Base-by-base conservation (phyloP, 1,140 invertebrate genomes). In the Heterodera schachtii region DNA sequence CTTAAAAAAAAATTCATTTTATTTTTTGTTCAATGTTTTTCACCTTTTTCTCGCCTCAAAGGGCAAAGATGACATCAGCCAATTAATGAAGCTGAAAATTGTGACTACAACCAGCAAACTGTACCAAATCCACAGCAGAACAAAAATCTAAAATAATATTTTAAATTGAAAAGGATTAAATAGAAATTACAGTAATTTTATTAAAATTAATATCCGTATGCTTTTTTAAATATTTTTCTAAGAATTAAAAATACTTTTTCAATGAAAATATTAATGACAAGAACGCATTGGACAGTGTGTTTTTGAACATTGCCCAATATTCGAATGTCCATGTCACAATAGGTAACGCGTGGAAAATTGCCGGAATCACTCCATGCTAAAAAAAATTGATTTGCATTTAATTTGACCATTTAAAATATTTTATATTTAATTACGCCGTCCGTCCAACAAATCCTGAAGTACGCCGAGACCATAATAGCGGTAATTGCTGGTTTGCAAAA, bases 61-160 rank as follows among this genome's bases (percentile, higher is more conserved):
- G 2, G 86, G 85, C 13, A 88, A 71, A 7, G 86, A 87, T 13
- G 76, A 78, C 69, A 88, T 73, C 5, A 82, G 81, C 87, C 87
- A 88, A 5, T 82, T 84, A n/a, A 86, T 60, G 31, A 88, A 82
- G 43, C 80, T 84, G 47, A 90, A 88, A 71, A 91, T 85, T 13
- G 91, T 90, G n/a, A 91, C 84, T 7, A 90, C 80, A 71, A 90
- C 88, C 13, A 92, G 87, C 73, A 92, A 90, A 4, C 91, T 89
- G 60, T 92, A 91, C 92, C 92, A 92, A 81, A 92, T 90, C 92
- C 92, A 92, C 16, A 92, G 83, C 64, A 92, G 67, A 46, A 90
- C 84, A 81, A 91, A 91, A 31, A 91, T 87, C 80, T 87, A 81
- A 3, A 11, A 81, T 66, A n/a, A 13, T 64, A 2, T 64, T 64